phyloP scores from a whole-genome alignment of 2,113 vertebrate genomes.

The Onychostruthus taczanowskii region DNA sequence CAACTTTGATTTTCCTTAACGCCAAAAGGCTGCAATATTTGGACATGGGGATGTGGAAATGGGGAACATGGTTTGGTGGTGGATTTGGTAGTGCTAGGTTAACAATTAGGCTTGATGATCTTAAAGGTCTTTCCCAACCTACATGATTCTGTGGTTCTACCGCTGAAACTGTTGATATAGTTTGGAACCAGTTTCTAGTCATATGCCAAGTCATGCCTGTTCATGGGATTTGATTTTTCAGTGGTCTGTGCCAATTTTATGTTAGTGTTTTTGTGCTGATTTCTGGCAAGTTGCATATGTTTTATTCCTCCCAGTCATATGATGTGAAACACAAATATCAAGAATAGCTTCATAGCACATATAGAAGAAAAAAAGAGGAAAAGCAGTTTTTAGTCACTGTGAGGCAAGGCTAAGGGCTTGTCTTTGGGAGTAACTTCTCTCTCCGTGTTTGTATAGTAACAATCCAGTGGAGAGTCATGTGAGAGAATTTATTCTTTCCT shows the following conservation, averaged over 20 bases:
- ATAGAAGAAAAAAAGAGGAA: not conserved
- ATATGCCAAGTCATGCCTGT: not conserved
- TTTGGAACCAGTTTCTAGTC: not conserved
- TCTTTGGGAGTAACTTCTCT: not conserved
- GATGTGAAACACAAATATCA: not conserved
- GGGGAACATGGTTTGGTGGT: not conserved
- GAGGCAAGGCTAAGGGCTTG: not conserved
- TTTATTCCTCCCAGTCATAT: not conserved
- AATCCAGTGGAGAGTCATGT: not conserved
- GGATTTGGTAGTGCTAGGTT: not conserved
- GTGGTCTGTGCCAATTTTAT: not conserved
- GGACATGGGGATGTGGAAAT: not conserved
- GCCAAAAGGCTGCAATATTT: not conserved
- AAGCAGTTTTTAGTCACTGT: not conserved
- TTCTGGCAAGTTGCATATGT: not conserved
- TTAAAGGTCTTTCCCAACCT: not conserved
- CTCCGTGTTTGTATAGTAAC: not conserved
- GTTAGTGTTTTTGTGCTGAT: not conserved
- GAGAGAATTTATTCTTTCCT: not conserved
- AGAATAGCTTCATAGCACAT: not conserved
- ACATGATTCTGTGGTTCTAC: not conserved
- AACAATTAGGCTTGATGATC: accelerated
- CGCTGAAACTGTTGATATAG: not conserved
- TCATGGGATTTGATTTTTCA: not conserved
- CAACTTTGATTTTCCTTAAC: not conserved